Base-by-base conservation (phyloP, 1,140 invertebrate species). In the Neelides sp. region DNA sequence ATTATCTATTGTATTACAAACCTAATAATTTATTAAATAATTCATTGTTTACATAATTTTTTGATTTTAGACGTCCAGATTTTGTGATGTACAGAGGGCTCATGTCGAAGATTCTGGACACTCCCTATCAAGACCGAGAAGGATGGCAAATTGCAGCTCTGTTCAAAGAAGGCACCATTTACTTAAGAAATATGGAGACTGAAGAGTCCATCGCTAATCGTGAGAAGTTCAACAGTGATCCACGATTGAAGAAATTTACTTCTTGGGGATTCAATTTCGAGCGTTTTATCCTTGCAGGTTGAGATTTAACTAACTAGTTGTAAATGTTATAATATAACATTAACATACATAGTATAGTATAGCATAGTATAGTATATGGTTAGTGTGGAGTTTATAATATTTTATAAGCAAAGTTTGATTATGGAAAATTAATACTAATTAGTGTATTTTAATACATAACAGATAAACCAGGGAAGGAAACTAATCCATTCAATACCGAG, bases 211-310 rank as follows among this genome's bases (percentile, higher is more conserved):
- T 48, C 23, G 32, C 48, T 26, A 43, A 45, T 32, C 15, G 51
- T 19, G 30, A 50, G 23, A 55, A 48, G 27, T 52, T 49, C 27
- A 54, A 40, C 12, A 10, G 30, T 10, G 42, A 57, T 15, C 48
- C 47, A 15, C 5, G 17, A 26, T 30, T 51, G 23, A 32, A 32
- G 28, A 36, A 47, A 30, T 40, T 41, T 27, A 12, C 48, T 1
- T 41, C 42, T 15, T 60, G 58, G 58, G 58, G 58, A 19, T 51
- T 47, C 24, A 50, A 52, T 39, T 60, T 60, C 52, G 58, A 60
- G 46, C 36, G 45, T 40, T 60, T 54, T 41, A 24, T 60, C 12
- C 35, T 60, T 2, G 50, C 58, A 44, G 58, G 58, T 59, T 48
- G 17, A 30, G 22, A 17, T 12, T 24, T 13, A 28, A 13, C 3